Conservation (phyloP, 2,888 invertebrate genomes). For the Sphaerophoria taeniata region DNA sequence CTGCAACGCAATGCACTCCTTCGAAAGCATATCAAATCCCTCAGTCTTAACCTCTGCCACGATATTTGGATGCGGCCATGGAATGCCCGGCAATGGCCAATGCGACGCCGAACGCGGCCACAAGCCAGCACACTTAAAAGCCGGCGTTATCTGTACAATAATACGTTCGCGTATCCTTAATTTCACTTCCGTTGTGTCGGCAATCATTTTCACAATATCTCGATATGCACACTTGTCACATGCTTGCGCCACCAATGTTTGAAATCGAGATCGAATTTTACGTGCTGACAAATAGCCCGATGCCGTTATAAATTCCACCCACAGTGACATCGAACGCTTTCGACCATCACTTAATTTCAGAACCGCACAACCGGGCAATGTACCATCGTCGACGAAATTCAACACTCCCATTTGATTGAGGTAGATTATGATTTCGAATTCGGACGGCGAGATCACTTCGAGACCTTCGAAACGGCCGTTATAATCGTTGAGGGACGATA, state of each 20-base stretch:
- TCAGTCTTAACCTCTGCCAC: slow-evolving; percentile 97
- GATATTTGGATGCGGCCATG: slow-evolving; percentile 96
- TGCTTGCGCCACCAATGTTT: slow-evolving; percentile 94
- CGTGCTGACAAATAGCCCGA: slow-evolving; percentile 97
- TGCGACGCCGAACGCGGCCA: slow-evolving; percentile 98
- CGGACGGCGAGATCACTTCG: slow-evolving; percentile 95
- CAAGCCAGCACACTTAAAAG: slow-evolving; percentile 96
- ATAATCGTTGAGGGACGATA: slow-evolving; percentile 94
- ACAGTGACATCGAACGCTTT: slow-evolving; percentile 97
- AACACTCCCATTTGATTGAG: slow-evolving; percentile 99
- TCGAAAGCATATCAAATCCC: slow-evolving; percentile 96
- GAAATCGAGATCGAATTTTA: slow-evolving; percentile 97
- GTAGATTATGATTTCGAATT: slow-evolving; percentile 97
- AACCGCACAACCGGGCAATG: slow-evolving; percentile 95
- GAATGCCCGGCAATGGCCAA: slow-evolving; percentile 95
- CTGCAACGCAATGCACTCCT: slow-evolving; percentile 92
- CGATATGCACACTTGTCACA: slow-evolving; percentile 97
- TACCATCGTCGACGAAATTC: slow-evolving; percentile 98
- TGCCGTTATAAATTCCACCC: slow-evolving; percentile 99
- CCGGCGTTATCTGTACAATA: slow-evolving; percentile 97
- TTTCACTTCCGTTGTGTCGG: slow-evolving; percentile 97
- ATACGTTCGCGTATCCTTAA: slow-evolving; percentile 94
- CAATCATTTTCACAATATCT: slow-evolving; percentile 97
- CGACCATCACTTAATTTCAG: slow-evolving; percentile 97
- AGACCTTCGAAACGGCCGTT: slow-evolving; percentile 96